Evolutionary conservation across 2,888 invertebrate genomes (phyloP).

Genomic region (Smittia aterrima): DNA sequence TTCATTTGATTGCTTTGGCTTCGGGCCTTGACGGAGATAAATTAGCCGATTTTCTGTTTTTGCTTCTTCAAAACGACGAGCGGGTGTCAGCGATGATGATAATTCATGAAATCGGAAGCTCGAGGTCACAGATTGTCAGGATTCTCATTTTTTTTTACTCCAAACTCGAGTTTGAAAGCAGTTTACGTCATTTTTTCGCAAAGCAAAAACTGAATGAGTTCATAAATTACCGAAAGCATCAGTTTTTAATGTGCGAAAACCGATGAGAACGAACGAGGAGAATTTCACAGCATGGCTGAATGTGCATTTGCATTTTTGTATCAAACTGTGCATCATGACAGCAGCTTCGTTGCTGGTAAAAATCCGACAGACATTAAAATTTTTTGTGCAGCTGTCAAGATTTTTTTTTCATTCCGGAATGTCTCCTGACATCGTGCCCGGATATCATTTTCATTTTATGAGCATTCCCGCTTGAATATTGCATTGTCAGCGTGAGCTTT

Average conservation of each 20-base stretch:
- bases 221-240: conserved; percentile 13
- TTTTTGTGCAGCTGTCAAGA: conserved; percentile 24
- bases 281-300: neutral
- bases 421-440: conserved; percentile 4
- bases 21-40: neutral
- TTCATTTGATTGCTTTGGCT: conserved; percentile 12
- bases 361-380: conserved; percentile 17
- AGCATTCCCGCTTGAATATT: conserved; percentile 12
- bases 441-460: conserved; percentile 24
- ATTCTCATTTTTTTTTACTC: neutral
- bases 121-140: neutral
- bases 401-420: neutral
- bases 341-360: conserved; percentile 16
- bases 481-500: neutral
- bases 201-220: conserved; percentile 9
- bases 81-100: neutral
- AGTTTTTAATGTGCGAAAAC: conserved; percentile 22
- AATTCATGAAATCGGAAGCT: neutral
- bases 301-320: conserved; percentile 25
- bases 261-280: neutral
- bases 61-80: neutral
- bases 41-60: neutral
- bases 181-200: neutral
- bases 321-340: conserved; percentile 14
- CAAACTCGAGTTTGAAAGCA: neutral